Conservation (phyloP, 2,113 vertebrate genomes). For the Burhinus oedicnemus region DNA sequence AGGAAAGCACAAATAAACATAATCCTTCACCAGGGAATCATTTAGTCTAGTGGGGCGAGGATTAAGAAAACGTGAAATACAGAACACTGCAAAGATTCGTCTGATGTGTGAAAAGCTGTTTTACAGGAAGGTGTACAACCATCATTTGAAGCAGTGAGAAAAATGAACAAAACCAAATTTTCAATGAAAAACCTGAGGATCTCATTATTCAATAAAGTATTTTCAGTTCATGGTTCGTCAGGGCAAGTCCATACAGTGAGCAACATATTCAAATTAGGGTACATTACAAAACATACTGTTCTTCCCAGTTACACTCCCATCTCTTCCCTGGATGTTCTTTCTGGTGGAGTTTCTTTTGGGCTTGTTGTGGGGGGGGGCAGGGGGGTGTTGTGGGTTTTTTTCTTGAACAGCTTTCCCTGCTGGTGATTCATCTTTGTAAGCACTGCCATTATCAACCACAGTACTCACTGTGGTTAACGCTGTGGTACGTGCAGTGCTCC, state of each 20-base stretch:
- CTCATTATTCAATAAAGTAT: constrained; percentile 18
- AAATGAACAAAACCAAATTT: background rate
- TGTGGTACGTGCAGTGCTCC: background rate
- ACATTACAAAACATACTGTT: background rate
- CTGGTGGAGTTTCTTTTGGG: background rate
- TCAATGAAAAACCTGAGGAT: background rate
- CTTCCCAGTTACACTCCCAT: background rate
- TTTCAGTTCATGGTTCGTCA: background rate
- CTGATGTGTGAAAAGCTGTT: background rate
- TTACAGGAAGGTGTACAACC: background rate
- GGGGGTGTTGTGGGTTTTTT: background rate
- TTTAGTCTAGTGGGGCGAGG: background rate
- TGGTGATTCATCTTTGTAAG: background rate
- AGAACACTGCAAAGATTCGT: background rate
- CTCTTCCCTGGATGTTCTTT: background rate
- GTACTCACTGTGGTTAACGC: background rate
- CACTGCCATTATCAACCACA: background rate
- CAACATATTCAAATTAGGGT: background rate
- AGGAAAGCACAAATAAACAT: constrained; percentile 28
- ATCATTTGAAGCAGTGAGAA: background rate
- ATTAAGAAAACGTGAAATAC: background rate
- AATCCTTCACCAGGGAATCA: background rate
- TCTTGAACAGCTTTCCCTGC: background rate
- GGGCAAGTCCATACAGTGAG: background rate
- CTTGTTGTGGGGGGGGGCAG: background rate